Evolutionary conservation across 2,797 vertebrate genomes (phyloP).

Genomic region (Erethizon dorsatum): DNA sequence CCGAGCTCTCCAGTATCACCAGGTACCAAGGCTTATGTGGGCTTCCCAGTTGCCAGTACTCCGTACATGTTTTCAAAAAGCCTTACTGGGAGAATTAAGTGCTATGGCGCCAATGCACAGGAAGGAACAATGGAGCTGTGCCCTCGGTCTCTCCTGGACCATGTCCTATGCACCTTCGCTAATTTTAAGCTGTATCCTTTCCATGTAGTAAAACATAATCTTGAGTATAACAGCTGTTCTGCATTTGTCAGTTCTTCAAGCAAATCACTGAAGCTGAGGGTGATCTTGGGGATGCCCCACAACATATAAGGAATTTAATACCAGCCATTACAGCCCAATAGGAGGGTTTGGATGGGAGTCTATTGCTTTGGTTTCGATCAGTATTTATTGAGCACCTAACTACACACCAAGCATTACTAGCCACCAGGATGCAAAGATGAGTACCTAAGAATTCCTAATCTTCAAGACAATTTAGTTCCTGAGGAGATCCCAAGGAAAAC

Average conservation of each 20-base stretch:
- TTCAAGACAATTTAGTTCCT: background rate
- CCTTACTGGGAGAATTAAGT: background rate
- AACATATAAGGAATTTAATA: background rate
- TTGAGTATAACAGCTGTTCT: background rate
- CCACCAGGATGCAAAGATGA: background rate
- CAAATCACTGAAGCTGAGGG: background rate
- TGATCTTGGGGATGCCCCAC: background rate
- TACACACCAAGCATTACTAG: background rate
- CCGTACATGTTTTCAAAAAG: background rate
- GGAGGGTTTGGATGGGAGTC: background rate
- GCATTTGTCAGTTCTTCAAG: background rate
- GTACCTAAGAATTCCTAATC: background rate
- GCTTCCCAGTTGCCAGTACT: background rate
- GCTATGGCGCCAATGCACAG: background rate
- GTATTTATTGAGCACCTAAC: background rate
- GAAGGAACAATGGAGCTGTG: background rate
- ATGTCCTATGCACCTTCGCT: background rate
- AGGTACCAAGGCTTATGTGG: background rate
- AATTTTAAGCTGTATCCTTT: background rate
- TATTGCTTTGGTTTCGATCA: background rate
- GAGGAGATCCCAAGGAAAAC: background rate
- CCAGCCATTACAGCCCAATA: background rate
- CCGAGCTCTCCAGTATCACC: background rate
- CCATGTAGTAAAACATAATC: background rate
- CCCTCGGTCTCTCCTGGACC: background rate